Conservation (phyloP, 2,797 vertebrate genomes). For the Hydrophis major region DNA sequence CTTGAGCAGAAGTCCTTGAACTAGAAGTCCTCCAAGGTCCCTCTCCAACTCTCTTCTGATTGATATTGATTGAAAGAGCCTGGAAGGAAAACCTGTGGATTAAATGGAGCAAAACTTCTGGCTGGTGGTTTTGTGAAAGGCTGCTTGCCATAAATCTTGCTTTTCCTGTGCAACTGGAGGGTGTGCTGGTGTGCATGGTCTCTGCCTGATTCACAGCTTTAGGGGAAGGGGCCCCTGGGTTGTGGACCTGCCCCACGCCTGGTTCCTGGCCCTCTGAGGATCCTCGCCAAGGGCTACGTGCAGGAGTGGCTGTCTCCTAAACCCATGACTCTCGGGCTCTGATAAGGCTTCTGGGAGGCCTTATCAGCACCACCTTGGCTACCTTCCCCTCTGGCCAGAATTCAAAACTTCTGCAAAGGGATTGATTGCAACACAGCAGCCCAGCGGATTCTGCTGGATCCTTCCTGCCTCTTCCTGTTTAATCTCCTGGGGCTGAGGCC, state of each 20-base stretch:
- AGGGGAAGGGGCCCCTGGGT: neutral
- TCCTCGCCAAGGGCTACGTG: neutral
- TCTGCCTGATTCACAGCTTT: neutral
- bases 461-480: neutral
- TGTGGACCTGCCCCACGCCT: neutral
- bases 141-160: neutral
- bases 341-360: neutral
- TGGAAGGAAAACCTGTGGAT: neutral
- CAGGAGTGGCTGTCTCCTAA: neutral
- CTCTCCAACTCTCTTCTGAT: no score
- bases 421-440: neutral
- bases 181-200: fast-evolving
- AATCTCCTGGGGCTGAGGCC: neutral
- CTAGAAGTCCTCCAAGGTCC: no score
- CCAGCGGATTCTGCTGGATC: neutral
- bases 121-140: no score
- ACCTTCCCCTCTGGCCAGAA: neutral
- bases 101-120: neutral
- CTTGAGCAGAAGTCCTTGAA: no score
- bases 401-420: neutral
- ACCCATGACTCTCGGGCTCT: neutral
- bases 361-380: neutral
- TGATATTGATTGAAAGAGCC: no score
- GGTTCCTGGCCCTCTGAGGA: neutral
- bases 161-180: neutral